Evolutionary conservation across 2,888 invertebrate genomes (phyloP).

Genomic region (Lasioglossum vierecki): DNA sequence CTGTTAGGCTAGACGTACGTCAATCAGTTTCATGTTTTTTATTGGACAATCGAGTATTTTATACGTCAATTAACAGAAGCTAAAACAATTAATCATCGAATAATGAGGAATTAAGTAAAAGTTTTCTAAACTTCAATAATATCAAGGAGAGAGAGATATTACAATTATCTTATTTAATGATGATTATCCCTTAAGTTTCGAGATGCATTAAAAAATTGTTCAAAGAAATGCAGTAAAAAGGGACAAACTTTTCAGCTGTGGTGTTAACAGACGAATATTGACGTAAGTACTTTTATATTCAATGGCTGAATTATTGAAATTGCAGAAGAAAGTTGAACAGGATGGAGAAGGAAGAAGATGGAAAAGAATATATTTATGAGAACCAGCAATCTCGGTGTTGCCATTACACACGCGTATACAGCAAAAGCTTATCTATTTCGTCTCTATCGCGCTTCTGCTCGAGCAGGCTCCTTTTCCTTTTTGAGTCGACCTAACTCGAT

Average conservation of each 20-base stretch:
- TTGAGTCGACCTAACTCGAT: conserved; percentile 67
- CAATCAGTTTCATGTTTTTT: not conserved
- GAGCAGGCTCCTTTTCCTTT: conserved; percentile 32
- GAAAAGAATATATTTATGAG: conserved; percentile 35
- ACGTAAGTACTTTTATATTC: too few relatives aligned
- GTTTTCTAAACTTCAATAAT: too few relatives aligned
- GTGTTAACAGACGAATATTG: too few relatives aligned
- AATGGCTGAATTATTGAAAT: too few relatives aligned
- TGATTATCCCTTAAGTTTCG: too few relatives aligned
- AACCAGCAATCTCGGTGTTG: conserved; percentile 48
- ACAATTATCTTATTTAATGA: too few relatives aligned
- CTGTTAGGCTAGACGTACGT: not conserved
- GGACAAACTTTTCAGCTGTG: too few relatives aligned
- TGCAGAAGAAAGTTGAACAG: not conserved
- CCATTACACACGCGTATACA: conserved; percentile 8
- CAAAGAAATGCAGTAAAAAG: too few relatives aligned
- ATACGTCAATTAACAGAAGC: not conserved
- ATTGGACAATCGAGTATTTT: not conserved
- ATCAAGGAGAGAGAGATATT: too few relatives aligned
- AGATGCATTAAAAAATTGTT: too few relatives aligned
- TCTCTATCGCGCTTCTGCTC: conserved; percentile 26
- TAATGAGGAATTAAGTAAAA: too few relatives aligned
- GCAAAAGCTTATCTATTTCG: conserved; percentile 45
- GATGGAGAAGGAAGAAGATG: not conserved
- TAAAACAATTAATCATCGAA: not conserved